A percentile compares a stretch with the other conserved stretches of the same genome.
Evolutionary conservation across 2,797 vertebrate genomes (phyloP).

Genomic region (Crocodylus rhombifer): DNA sequence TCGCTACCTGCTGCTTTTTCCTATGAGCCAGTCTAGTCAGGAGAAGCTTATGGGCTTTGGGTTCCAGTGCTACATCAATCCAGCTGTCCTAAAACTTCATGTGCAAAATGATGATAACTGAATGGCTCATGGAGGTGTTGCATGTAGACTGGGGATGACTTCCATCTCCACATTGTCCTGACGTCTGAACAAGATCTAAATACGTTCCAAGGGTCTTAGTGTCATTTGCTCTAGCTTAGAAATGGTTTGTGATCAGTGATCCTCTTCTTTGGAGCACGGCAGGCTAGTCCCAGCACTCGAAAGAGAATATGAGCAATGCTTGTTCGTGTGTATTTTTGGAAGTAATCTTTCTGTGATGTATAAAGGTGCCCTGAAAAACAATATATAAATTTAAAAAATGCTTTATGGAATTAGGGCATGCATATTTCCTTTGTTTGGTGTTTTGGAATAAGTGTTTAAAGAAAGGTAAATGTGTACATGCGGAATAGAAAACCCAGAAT

Average conservation of each 20-base stretch:
- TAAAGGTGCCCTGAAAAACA: not conserved
- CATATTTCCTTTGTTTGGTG: not conserved
- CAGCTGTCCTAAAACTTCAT: not conserved
- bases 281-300: not conserved
- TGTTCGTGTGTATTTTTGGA: not conserved
- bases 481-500: not conserved
- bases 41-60: not conserved
- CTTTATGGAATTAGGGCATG: not conserved
- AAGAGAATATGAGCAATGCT: not conserved
- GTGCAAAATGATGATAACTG: fast-evolving
- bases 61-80: too few relatives aligned
- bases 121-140: not conserved
- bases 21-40: not conserved
- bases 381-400: too few relatives aligned
- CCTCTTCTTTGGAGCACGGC: not conserved
- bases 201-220: not conserved
- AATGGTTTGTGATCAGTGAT: not conserved
- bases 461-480: not conserved
- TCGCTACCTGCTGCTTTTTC: not conserved
- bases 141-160: not conserved
- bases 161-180: not conserved
- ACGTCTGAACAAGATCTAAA: not conserved
- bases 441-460: not conserved
- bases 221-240: fast-evolving
- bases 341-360: not conserved